Base-by-base conservation (phyloP, 1,140 invertebrate species). In the Cotesia glomerata region DNA sequence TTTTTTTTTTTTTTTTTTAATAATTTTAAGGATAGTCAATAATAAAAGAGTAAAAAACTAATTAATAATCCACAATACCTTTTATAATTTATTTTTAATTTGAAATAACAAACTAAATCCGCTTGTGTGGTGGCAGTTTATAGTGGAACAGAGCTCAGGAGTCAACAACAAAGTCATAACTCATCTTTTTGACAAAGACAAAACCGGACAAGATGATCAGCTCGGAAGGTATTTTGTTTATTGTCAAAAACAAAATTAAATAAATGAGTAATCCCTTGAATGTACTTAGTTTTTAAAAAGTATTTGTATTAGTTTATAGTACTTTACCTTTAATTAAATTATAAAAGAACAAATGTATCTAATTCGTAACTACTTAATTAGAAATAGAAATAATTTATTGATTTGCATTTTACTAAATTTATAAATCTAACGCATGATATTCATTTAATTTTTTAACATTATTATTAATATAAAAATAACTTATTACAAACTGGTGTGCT, bases 121-220 rank as follows among this genome's bases (percentile, higher is more conserved):
- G 74, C 78, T 82, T 83, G 49, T 87, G 76, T 83, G 75, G 79
- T 85, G 79, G 76, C 82, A 88, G 88, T 88, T 88, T 82, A 79
- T 86, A 81, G 82, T 88, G 83, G 83, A 88, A 75, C 80, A 83
- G 77, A 76, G 80, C 71, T 82, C 78, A 72, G 85, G 82, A 75
- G 75, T 78, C 71, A 76, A 81, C 80, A 80, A 78, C 80, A 80
- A 77, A 72, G 76, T 87, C 79, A 75, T 83, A 77, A 75, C 79
- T 78, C 87, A 88, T 75, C 89, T 93, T 77, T 94, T 90, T 91
- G 93, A 94, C 89, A 93, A 93, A 92, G 93, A 95, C 89, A 91
- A 91, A 81, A 90, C 92, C 79, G 91, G 91, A 80, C 88, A 89
- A 82, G 93, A 94, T 86, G 93, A 95, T 86, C 90, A 90, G 79